These are phyloP conservation scores for Nematostella vectensis DNA, from an alignment of 92 coral and sea anemone genomes.

Conservation along the genomic window DNA sequence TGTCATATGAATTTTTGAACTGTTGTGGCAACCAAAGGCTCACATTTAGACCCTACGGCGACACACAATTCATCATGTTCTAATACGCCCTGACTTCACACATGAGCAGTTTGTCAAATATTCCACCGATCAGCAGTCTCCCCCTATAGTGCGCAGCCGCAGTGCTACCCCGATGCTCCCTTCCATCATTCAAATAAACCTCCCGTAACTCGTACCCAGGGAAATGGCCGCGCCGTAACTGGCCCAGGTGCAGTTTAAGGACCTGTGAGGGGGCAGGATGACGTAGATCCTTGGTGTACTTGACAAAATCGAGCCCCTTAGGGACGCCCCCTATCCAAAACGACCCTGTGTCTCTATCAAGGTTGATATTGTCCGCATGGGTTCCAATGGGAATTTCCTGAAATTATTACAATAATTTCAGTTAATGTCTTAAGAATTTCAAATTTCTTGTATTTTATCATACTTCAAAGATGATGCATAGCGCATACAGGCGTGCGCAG, in stretches of 20 bases:
- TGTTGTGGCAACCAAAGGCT: no score
- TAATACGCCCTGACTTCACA: constrained; percentile 61
- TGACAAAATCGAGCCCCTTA: constrained; percentile 23
- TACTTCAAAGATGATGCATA: no score
- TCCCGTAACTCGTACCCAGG: constrained; percentile 55
- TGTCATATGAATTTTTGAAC: no score
- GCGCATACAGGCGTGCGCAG: no score
- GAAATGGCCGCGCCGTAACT: constrained; percentile 32
- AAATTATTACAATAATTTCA: no score
- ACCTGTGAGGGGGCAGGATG: constrained; percentile 60
- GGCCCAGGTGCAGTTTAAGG: constrained; percentile 31
- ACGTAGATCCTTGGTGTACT: constrained; percentile 38
- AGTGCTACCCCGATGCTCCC: constrained; percentile 30
- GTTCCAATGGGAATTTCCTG: constrained; percentile 51
- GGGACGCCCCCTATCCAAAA: constrained; percentile 72
- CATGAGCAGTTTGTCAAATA: constrained; percentile 56
- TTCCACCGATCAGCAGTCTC: constrained; percentile 66
- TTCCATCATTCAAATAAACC: constrained; percentile 56
- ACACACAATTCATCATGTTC: no score
- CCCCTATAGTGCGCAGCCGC: constrained; percentile 54
- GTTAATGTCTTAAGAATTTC: neutral
- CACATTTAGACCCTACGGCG: no score
- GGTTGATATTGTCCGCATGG: constrained; percentile 57
- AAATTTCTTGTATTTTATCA: no score
- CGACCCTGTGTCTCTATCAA: constrained; percentile 55